Evolutionary conservation across 2,113 vertebrate genomes (phyloP).

Genomic region (Himantopus leucocephalus): DNA sequence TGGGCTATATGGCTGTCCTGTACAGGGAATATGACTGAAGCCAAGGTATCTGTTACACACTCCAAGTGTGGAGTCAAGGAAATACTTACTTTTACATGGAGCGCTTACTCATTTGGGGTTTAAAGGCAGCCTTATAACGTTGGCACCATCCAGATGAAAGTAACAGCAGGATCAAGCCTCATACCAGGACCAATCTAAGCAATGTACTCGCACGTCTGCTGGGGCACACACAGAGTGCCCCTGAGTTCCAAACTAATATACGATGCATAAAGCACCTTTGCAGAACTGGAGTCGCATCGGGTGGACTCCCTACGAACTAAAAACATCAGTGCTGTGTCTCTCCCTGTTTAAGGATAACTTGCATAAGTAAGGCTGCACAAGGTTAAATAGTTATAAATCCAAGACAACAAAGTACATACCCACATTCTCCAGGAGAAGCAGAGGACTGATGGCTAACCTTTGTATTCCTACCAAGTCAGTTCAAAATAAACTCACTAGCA

Average conservation of each 20-base stretch:
- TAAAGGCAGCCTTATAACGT: background rate
- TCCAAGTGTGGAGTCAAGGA: background rate
- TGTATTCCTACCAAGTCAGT: background rate
- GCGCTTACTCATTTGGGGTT: background rate
- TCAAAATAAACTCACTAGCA: background rate
- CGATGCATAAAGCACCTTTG: background rate
- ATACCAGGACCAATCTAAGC: background rate
- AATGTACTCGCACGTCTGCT: accelerated
- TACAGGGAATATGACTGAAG: background rate
- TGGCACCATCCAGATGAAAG: background rate
- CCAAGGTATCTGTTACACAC: background rate
- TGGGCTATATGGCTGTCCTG: background rate
- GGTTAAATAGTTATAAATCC: background rate
- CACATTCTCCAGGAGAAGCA: background rate
- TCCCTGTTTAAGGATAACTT: background rate
- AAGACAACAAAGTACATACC: background rate
- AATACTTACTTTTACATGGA: background rate
- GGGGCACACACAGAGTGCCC: background rate
- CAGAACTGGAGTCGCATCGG: background rate
- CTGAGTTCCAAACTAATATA: background rate
- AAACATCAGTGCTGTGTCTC: background rate
- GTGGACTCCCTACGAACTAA: background rate
- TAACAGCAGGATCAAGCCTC: background rate
- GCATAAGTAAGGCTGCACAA: background rate
- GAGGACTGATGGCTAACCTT: background rate